These are phyloP conservation scores for Spodoptera littoralis DNA, from an alignment of 2,888 invertebrate species.

Conservation along the genomic window DNA sequence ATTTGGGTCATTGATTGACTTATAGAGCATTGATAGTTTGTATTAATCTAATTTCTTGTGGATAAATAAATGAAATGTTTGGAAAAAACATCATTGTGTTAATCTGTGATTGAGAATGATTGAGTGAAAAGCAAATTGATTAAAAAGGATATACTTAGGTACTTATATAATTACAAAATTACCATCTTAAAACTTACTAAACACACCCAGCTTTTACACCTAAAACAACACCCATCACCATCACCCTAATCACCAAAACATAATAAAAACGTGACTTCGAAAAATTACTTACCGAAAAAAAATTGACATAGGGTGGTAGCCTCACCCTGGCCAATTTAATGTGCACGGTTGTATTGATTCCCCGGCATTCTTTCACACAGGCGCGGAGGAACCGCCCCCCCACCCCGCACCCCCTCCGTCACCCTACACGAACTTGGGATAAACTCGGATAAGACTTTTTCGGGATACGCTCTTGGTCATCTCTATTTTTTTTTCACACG, in stretches of 20 bases:
- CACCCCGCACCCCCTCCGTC: conserved; percentile 54
- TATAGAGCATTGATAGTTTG: no score
- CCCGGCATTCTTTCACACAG: conserved; percentile 87
- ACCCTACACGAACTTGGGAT: conserved; percentile 73
- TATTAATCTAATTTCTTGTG: no score
- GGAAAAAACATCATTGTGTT: no score
- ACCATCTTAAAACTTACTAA: background rate
- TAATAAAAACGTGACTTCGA: conserved; percentile 45
- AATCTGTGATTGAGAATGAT: no score
- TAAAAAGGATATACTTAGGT: no score
- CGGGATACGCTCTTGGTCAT: conserved; percentile 63
- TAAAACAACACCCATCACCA: no score
- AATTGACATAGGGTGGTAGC: conserved; percentile 68
- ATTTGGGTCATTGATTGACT: no score
- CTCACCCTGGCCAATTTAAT: conserved; percentile 83
- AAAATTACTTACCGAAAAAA: conserved; percentile 67
- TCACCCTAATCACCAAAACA: conserved; percentile 18
- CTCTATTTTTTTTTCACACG: conserved; percentile 8
- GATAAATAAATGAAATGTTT: no score
- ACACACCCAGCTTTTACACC: background rate
- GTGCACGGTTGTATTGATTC: conserved; percentile 88
- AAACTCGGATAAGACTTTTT: conserved; percentile 81
- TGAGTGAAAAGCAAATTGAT: no score
- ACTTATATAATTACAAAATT: no score
- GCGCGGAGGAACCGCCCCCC: conserved; percentile 72